Base-by-base conservation (phyloP, 2,888 invertebrate species). In the Nomada lathburiana region DNA sequence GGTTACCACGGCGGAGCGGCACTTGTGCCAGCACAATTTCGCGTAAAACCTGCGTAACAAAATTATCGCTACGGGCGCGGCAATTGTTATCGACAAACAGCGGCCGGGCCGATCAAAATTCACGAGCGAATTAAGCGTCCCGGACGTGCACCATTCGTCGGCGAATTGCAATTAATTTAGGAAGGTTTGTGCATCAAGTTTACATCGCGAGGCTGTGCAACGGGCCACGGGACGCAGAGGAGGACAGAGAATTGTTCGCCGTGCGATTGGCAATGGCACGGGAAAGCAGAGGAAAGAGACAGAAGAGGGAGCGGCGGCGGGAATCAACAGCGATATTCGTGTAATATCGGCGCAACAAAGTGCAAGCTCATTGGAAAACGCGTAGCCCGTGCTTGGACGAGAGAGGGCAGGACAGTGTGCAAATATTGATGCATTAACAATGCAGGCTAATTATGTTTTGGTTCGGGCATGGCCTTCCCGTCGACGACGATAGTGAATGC, bases 381-480 rank as follows among this genome's bases (percentile, higher is more conserved):
- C 76, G 80, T 68, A 72, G 88, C 88, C 84, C 72, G 82, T 71
- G 74, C 67, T 60, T 53, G 78, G 86, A 85, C 84, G 84, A 85
- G 84, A 85, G 76, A 80, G 87, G 89, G 87, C 91, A 91, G 93
- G 93, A 93, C 92, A 93, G 92, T 85, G 90, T 91, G 89, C 93
- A 94, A 94, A 94, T 94, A 94, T 94, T 94, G 92, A 92, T 92
- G 92, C 92, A 93, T 94, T 93, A 94, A 94, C 92, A 93, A 94
- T 94, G 92, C 93, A 93, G 89, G 91, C 93, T 94, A 94, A 94
- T 94, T 94, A 94, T 94, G 93, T 94, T 94, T 93, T 93, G 93
- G 92, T 93, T 88, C 90, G 88, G 80, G 88, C 87, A 84, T 81
- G 84, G 86, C 78, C 76, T 75, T 68, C 78, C 76, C 82, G 74